Evolutionary conservation across 2,888 invertebrate genomes (phyloP).

Genomic region (Chloroclysta siterata): DNA sequence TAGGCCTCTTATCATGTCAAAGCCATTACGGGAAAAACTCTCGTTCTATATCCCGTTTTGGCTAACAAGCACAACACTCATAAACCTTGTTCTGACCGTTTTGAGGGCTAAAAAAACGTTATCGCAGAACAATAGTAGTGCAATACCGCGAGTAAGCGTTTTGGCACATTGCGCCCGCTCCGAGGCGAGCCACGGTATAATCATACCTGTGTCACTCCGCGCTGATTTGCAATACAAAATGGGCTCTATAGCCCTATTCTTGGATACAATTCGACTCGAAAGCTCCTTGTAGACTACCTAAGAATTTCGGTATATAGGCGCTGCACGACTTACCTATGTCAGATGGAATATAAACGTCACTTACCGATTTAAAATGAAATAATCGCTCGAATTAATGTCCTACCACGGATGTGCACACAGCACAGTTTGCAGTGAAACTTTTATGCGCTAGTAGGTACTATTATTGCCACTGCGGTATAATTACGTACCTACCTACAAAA

Average conservation of each 20-base stretch:
- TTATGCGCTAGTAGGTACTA: slow-evolving; percentile 3
- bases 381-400: too few species aligned
- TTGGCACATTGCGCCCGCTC: slow-evolving; percentile 79
- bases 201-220: slow-evolving; percentile 54
- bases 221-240: slow-evolving; percentile 18
- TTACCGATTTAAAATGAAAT: neutral
- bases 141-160: slow-evolving; percentile 79
- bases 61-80: slow-evolving; percentile 41
- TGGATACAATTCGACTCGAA: slow-evolving; percentile 6
- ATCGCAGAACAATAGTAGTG: slow-evolving; percentile 58
- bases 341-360: too few species aligned
- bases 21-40: slow-evolving; percentile 34
- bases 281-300: neutral
- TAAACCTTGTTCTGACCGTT: slow-evolving; percentile 40
- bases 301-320: neutral
- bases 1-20: slow-evolving; percentile 23
- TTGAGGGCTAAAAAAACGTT: slow-evolving; percentile 40
- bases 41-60: slow-evolving; percentile 38
- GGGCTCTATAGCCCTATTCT: slow-evolving; percentile 10
- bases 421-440: slow-evolving; percentile 6
- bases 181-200: slow-evolving; percentile 73
- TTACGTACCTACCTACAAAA: slow-evolving; percentile 75
- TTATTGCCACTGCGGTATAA: slow-evolving; percentile 60
- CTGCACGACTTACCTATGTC: too few species aligned
- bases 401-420: neutral